phyloP scores from a whole-genome alignment of 1,140 invertebrate species.

The Ceratitis capitata region DNA sequence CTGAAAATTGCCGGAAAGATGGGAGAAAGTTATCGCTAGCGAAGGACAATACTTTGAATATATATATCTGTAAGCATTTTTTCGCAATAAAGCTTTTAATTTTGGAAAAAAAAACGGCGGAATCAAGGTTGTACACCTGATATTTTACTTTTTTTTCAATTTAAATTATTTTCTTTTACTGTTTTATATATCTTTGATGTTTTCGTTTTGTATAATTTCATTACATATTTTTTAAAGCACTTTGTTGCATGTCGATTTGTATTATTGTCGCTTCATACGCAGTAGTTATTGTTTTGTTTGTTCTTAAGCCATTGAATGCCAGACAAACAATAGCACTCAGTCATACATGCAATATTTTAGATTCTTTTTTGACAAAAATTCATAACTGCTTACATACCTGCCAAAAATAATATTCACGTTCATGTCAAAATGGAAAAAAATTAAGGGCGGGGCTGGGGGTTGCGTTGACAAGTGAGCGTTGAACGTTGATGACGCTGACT shows the following conservation, averaged over 20 bases:
- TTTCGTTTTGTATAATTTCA: too few relatives aligned
- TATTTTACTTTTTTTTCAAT: too few relatives aligned
- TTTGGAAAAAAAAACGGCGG: too few relatives aligned
- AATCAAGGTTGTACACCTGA: too few relatives aligned
- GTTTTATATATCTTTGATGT: not conserved
- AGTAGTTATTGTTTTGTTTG: not conserved
- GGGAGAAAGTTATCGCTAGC: too few relatives aligned
- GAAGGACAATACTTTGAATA: too few relatives aligned
- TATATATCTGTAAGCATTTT: too few relatives aligned
- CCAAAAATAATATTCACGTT: not conserved
- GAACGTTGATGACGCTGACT: not conserved
- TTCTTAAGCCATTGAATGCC: not conserved
- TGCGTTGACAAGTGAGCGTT: not conserved
- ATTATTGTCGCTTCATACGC: not conserved
- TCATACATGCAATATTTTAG: not conserved
- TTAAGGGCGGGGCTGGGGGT: not conserved
- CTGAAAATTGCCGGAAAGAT: too few relatives aligned
- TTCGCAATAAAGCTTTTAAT: too few relatives aligned
- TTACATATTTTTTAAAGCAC: not conserved
- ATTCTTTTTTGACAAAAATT: not conserved
- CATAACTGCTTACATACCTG: not conserved
- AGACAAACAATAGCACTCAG: not conserved
- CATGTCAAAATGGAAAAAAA: not conserved
- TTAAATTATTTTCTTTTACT: not conserved
- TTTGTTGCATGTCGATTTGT: constrained; percentile 7